Evolutionary conservation across 2,888 invertebrate species (phyloP), one percentile per base, ranked within the genome.

Genomic region (Portevinia maculata): DNA sequence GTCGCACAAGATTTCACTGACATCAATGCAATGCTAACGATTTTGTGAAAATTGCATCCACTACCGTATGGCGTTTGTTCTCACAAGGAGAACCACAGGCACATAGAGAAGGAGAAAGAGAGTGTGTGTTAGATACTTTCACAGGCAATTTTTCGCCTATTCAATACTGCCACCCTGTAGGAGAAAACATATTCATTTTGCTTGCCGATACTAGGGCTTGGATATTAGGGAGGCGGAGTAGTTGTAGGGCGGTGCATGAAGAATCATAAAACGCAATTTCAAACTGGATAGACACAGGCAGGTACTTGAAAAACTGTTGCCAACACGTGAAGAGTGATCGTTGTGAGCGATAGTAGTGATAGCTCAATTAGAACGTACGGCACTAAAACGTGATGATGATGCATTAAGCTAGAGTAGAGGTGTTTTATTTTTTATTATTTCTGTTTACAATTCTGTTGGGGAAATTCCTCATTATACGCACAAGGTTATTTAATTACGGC

Each of bases 311-410:
- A 46, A 53, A 67, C 48, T 53, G 53, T 55, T 39, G 30, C 19
- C 41, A 46, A 73, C 79, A 79, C 79, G 79, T 79, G 79, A 79
- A 74, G 21, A 50, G 41, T 48, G 60, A 64, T 71, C 55, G 11
- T 46, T n/a, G n/a, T n/a, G n/a, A n/a, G n/a, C n/a, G n/a, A n/a
- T n/a, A n/a, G n/a, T n/a, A n/a, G n/a, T n/a, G n/a, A n/a, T n/a
- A n/a, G 50, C 8, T 69, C 21, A 62, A 62, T 37, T 62, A 30
- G 13, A 62, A 62, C 79, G 57, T 74, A 69, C 24, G 67, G 48
- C 67, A 41, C 1, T 39, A 7, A 79, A 79, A 79, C 79, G 79
- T 79, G 79, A 73, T 71, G 64, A 64, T 64, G 62, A 53, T 62
- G 59, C 48, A 53, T 44, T 62, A 30, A 9, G 8, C 19, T 30